Conservation (phyloP, 2,113 vertebrate genomes). For the Mobula birostris region DNA sequence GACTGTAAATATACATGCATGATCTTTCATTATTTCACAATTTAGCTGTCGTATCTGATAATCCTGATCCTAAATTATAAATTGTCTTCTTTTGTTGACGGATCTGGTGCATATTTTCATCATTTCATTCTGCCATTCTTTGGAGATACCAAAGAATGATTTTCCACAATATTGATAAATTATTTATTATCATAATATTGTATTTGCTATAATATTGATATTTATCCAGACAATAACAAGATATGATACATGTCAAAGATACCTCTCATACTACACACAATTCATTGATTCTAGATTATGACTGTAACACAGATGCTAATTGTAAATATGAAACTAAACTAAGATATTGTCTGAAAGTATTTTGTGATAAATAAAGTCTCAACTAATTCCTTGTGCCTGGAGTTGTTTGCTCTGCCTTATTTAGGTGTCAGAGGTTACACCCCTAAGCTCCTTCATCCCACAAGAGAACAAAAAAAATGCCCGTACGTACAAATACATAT, state of each 20-base stretch:
- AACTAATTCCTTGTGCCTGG: not conserved
- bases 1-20: not conserved
- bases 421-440: not conserved
- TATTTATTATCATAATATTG: not conserved
- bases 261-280: too few relatives aligned
- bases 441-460: not conserved
- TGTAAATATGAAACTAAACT: not conserved
- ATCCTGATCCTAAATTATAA: not conserved
- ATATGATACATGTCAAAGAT: not conserved
- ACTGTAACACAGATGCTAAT: not conserved
- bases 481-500: not conserved
- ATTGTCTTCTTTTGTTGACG: not conserved
- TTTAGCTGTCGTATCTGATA: conserved; percentile 11
- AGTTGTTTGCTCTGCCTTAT: conserved; percentile 22
- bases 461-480: not conserved
- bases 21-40: conserved; percentile 27
- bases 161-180: not conserved
- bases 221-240: not conserved
- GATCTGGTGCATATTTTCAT: not conserved
- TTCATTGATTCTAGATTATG: too few relatives aligned
- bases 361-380: not conserved
- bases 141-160: not conserved
- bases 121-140: not conserved
- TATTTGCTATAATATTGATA: not conserved
- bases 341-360: not conserved